Percentiles rank a stretch among this genome's conserved stretches.
phyloP scores from a whole-genome alignment of 2,113 vertebrate genomes.

The Lutjanus erythropterus region DNA sequence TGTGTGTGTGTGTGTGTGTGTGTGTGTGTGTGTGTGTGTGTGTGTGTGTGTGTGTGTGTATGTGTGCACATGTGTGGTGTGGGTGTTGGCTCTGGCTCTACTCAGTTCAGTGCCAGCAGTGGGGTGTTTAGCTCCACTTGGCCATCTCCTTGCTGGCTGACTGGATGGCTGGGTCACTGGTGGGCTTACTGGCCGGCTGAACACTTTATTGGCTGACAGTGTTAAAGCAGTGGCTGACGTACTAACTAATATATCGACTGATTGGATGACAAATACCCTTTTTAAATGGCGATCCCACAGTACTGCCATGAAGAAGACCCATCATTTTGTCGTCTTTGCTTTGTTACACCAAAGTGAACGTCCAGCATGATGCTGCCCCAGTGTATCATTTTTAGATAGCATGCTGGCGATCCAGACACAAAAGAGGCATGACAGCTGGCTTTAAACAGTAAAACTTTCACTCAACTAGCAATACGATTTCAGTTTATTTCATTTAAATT shows the following conservation, averaged over 20 bases:
- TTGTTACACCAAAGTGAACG: too few species aligned
- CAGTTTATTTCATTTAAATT: too few species aligned
- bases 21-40: background rate
- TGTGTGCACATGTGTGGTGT: conserved; percentile 11
- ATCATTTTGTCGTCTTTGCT: too few species aligned
- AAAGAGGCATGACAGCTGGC: too few species aligned
- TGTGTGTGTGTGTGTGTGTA: too few species aligned
- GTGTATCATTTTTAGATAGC: too few species aligned
- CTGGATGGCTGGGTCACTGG: conserved; percentile 22
- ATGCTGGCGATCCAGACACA: too few species aligned
- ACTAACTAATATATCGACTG: background rate
- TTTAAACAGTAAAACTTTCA: too few species aligned
- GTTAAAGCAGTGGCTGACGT: background rate
- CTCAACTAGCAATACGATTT: too few species aligned
- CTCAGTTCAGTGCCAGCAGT: conserved; percentile 42
- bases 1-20: conserved; percentile 12
- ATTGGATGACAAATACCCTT: background rate
- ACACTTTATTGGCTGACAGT: conserved; percentile 28
- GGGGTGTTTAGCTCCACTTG: conserved; percentile 51
- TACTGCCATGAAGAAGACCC: too few species aligned
- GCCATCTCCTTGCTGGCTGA: conserved; percentile 38
- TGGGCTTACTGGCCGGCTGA: conserved; percentile 8
- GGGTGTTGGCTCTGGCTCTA: conserved; percentile 35
- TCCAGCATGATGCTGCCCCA: too few species aligned
- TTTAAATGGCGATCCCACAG: too few species aligned